Percentiles rank a stretch among this genome's conserved stretches.
phyloP scores from a whole-genome alignment of 2,113 vertebrate genomes.

The Istiophorus platypterus region DNA sequence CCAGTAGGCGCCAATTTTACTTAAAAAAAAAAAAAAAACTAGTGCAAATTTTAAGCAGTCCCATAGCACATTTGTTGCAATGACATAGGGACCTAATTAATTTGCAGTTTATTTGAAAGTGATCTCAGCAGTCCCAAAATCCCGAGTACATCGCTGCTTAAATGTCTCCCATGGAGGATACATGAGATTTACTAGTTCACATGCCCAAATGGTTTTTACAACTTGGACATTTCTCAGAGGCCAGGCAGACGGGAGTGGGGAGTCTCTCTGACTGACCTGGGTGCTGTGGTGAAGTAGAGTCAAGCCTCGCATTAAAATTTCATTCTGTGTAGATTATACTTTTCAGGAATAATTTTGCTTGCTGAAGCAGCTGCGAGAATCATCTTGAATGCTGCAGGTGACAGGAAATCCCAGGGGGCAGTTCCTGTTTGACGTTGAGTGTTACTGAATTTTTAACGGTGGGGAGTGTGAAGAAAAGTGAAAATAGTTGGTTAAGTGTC shows the following conservation, averaged over 20 bases:
- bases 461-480: constrained; percentile 28
- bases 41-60: constrained; percentile 32
- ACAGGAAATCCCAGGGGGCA: constrained; percentile 67
- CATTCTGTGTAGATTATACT: constrained; percentile 44
- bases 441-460: constrained; percentile 65
- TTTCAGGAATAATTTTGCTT: constrained; percentile 55
- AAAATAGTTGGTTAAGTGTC: constrained; percentile 50
- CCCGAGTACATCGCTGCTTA: constrained; percentile 33
- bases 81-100: constrained; percentile 69
- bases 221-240: neutral
- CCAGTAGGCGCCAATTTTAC: constrained; percentile 15
- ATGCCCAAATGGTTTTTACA: neutral
- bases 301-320: constrained; percentile 51
- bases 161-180: constrained; percentile 31
- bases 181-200: neutral
- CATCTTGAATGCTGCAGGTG: constrained; percentile 59
- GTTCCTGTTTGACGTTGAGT: constrained; percentile 47
- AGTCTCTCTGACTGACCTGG: constrained; percentile 10
- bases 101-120: constrained; percentile 64
- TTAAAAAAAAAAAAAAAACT: constrained; percentile 54
- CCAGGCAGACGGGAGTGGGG: neutral
- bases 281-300: constrained; percentile 7
- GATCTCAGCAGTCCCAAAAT: constrained; percentile 56
- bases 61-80: constrained; percentile 49
- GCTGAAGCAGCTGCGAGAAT: constrained; percentile 35